Base-by-base conservation (phyloP, 2,888 invertebrate genomes). In the Argyra leucocephala region DNA sequence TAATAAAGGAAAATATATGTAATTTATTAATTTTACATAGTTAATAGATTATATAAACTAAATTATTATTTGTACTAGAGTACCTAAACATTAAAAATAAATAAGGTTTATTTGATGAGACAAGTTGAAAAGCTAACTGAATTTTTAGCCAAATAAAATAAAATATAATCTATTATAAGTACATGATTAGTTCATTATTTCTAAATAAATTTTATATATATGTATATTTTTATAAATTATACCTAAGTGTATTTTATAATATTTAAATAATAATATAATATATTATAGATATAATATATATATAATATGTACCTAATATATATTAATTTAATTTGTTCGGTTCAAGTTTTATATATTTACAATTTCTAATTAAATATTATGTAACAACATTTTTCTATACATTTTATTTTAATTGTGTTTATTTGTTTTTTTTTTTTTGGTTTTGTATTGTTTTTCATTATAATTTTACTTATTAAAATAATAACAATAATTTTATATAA, bases 361-460 rank as follows among this genome's bases (percentile, higher is more conserved):
- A 48, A 48, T 48, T 48, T 18, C 18, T 18, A 48, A 48, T 18
- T 31, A 31, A 31, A 31, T n/a, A 48, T 48, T 48, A 48, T 48
- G n/a, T 48, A 48, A 48, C 48, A 48, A 48, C 48, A 48, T 48
- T 48, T 48, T 48, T 48, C 48, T 48, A 48, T 48, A 48, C 48
- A 48, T 48, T 48, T 48, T 48, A 48, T 48, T 48, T 37, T 37
- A 37, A 9, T 37, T 37, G 3, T 15, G 18, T 48, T 48, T 12
- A 15, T 18, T 48, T 48, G 6, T 48, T 48, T n/a, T 7, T 12
- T 48, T 48, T 18, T 48, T 15, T 48, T 48, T 15, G 2, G 18
- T 48, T 18, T 48, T 3, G 5, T 48, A 18, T 48, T 18, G 10
- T 48, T 48, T 48, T 48, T 48, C 18, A 48, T 48, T 48, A 31